These are phyloP conservation scores for Amblyornis subalaris DNA, from an alignment of 2,113 vertebrate species.

Conservation along the genomic window DNA sequence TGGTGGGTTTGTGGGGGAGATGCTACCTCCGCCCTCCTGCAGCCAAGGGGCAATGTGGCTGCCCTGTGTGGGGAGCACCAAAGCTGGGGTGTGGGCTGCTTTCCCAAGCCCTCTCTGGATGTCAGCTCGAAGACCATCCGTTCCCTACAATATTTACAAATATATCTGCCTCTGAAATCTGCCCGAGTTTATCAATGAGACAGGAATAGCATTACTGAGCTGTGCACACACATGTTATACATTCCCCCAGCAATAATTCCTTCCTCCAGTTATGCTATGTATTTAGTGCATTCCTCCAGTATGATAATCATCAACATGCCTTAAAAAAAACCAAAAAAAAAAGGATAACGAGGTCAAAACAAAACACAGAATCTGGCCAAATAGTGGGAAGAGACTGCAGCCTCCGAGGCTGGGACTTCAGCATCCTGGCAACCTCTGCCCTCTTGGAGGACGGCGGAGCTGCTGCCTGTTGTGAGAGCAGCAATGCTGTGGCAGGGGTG, in stretches of 20 bases:
- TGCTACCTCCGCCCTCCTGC: neutral
- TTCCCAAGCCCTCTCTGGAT: neutral
- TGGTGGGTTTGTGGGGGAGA: neutral
- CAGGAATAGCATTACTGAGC: constrained; percentile 25
- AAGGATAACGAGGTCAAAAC: neutral
- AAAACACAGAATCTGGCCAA: neutral
- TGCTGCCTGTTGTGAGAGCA: neutral
- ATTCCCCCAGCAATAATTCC: constrained; percentile 35
- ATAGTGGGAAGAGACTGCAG: neutral
- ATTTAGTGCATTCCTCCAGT: constrained; percentile 29
- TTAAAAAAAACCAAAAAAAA: neutral
- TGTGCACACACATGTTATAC: constrained; percentile 27
- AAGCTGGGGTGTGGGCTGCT: neutral
- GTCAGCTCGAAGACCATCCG: neutral
- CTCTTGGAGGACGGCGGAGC: accelerated
- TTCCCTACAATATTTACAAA: neutral
- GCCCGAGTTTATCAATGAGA: constrained; percentile 26
- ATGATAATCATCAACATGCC: constrained; percentile 51
- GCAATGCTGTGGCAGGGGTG: neutral
- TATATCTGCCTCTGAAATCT: constrained; percentile 27
- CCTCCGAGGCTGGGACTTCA: neutral
- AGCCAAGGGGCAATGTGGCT: neutral
- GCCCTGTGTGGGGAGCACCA: too few species aligned
- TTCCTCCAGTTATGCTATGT: constrained; percentile 43
- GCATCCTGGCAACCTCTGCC: accelerated